A percentile compares a stretch with the other conserved stretches of the same genome.
These are phyloP conservation scores for Tringa solitaria DNA, from an alignment of 2,113 vertebrate genomes.

Conservation along the genomic window DNA sequence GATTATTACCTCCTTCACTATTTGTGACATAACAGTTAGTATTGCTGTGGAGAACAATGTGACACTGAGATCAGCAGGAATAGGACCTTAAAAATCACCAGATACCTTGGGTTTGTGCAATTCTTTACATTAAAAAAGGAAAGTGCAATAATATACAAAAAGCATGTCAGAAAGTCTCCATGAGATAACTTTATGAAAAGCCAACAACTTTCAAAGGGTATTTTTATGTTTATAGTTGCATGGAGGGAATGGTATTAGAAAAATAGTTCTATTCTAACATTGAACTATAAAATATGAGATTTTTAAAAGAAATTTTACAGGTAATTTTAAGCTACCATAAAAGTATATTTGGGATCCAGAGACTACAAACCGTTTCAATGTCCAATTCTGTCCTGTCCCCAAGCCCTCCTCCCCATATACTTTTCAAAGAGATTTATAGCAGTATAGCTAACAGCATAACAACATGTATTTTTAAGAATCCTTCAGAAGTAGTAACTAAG, in stretches of 20 bases:
- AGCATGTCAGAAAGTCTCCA: neutral
- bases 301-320: neutral
- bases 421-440: neutral
- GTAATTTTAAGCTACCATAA: neutral
- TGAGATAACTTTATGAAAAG: neutral
- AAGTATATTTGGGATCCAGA: neutral
- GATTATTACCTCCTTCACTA: neutral
- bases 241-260: neutral
- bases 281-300: neutral
- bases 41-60: neutral
- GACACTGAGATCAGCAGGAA: neutral
- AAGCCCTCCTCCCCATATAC: neutral
- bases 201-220: neutral
- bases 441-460: neutral
- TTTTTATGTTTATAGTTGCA: neutral
- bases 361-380: neutral
- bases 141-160: neutral
- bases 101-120: neutral
- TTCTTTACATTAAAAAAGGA: neutral
- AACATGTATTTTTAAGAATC: neutral
- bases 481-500: neutral
- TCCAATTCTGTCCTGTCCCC: neutral
- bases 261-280: neutral
- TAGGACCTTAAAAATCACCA: neutral
- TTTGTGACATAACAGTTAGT: neutral